Percentiles rank a stretch among this genome's conserved stretches.
phyloP scores from a whole-genome alignment of 2,113 vertebrate genomes.

The human (Homo sapiens) region GRCh38 chr17:65979501-65980000 shows the following conservation, averaged over 20 bases:
- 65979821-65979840: background rate
- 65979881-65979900: no score
- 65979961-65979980: conserved; percentile 59
- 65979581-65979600: conserved; percentile 13
- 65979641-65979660: conserved; percentile 21
- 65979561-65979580: conserved; percentile 45
- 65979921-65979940: background rate
- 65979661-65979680: conserved; percentile 44
- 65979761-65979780: conserved; percentile 37
- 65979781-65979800: conserved; percentile 38
- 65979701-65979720: conserved; percentile 68
- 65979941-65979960: background rate
- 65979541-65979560: conserved; percentile 64
- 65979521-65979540: background rate
- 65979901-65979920: background rate
- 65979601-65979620: background rate
- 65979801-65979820: conserved; percentile 34
- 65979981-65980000: conserved; percentile 49
- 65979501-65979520: no score
- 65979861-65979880: background rate
- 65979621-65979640: background rate
- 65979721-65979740: conserved; percentile 32
- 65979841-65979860: background rate
- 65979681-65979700: conserved; percentile 60
- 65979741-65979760: conserved; percentile 71